These are phyloP conservation scores for Rhynchophorus ferrugineus DNA, from an alignment of 1,140 invertebrate genomes.

Conservation along the genomic window DNA sequence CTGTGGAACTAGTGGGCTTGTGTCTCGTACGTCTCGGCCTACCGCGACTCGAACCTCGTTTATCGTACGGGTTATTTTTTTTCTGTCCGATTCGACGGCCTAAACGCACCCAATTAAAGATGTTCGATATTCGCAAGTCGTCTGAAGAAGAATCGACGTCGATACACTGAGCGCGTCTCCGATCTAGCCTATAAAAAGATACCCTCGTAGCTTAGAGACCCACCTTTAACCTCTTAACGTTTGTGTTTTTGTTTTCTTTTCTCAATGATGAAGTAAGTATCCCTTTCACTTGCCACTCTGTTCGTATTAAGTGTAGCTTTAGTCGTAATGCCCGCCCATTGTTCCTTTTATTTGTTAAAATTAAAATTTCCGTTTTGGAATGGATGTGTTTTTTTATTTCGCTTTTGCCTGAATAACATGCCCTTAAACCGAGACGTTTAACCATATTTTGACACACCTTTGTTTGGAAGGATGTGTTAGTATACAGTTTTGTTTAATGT, in stretches of 20 bases:
- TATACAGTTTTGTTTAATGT: too few relatives aligned
- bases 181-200: not conserved
- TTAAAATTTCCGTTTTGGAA: too few relatives aligned
- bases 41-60: conserved; percentile 13
- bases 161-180: too few relatives aligned
- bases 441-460: too few relatives aligned
- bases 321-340: not conserved
- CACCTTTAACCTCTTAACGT: conserved; percentile 12
- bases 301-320: not conserved
- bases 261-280: conserved; percentile 11
- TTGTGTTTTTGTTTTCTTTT: conserved; percentile 17
- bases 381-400: too few relatives aligned
- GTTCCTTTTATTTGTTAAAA: not conserved
- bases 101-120: too few relatives aligned
- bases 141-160: too few relatives aligned
- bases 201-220: conserved; percentile 9
- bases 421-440: too few relatives aligned
- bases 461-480: too few relatives aligned
- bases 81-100: too few relatives aligned
- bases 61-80: conserved; percentile 1
- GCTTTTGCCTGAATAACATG: too few relatives aligned
- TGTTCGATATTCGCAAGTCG: too few relatives aligned
- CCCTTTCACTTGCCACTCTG: not conserved
- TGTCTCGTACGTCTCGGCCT: conserved; percentile 18
- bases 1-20: conserved; percentile 32